Evolutionary conservation across 2,113 vertebrate species (phyloP).

Genomic region (Aegithalos caudatus): DNA sequence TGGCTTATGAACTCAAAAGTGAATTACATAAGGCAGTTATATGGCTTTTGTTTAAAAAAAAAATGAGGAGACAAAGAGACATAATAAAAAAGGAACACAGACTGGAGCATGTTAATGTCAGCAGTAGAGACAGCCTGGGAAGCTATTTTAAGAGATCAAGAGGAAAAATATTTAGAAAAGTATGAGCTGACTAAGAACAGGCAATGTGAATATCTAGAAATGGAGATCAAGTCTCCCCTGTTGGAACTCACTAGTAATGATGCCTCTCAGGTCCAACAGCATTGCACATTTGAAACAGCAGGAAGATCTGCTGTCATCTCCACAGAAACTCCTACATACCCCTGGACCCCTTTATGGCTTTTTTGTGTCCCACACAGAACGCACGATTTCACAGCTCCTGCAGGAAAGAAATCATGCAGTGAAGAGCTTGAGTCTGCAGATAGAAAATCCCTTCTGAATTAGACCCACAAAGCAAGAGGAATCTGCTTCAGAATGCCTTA

Average conservation of each 20-base stretch:
- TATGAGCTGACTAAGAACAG: slow-evolving; percentile 49
- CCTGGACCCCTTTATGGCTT: neutral
- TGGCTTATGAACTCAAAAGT: neutral
- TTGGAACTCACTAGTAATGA: neutral
- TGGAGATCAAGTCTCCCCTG: neutral
- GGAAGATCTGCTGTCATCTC: neutral
- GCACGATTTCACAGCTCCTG: neutral
- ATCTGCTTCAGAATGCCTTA: slow-evolving; percentile 43
- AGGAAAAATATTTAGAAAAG: slow-evolving; percentile 43
- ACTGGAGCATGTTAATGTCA: slow-evolving; percentile 33
- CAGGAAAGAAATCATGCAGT: neutral
- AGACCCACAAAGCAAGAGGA: slow-evolving; percentile 27
- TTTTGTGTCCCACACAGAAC: neutral
- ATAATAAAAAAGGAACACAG: slow-evolving; percentile 23
- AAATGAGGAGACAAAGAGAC: neutral
- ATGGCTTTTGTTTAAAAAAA: neutral
- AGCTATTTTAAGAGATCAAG: slow-evolving; percentile 47
- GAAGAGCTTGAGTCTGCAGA: neutral
- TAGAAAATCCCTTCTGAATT: slow-evolving; percentile 42
- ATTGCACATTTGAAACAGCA: neutral
- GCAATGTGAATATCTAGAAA: slow-evolving; percentile 14
- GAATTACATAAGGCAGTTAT: neutral
- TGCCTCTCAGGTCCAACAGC: neutral
- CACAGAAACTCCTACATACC: neutral
- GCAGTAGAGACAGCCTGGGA: slow-evolving; percentile 34